Conservation (phyloP, 2,113 vertebrate species). For the Cottus gobio region DNA sequence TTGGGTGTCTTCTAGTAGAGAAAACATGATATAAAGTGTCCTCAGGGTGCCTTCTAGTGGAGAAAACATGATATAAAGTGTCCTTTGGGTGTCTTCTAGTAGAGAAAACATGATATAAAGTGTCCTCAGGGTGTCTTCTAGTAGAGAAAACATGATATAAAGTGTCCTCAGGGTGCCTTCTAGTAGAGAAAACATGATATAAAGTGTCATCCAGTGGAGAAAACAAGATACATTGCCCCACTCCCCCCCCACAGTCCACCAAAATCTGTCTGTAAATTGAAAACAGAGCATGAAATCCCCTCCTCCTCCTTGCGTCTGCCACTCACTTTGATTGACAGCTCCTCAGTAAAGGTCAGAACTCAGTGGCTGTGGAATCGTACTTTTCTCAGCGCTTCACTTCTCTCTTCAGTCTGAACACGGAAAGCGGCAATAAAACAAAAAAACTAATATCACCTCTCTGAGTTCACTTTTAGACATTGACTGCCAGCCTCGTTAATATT, state of each 20-base stretch:
- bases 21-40: neutral
- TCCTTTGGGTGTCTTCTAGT: no score
- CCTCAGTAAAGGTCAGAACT: conserved; percentile 27
- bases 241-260: neutral
- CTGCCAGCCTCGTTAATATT: conserved; percentile 50
- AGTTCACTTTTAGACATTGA: conserved; percentile 22
- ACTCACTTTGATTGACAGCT: conserved; percentile 49
- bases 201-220: neutral
- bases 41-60: neutral
- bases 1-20: no score
- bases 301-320: neutral
- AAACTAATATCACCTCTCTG: neutral
- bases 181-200: neutral
- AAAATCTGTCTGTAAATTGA: neutral
- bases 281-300: neutral
- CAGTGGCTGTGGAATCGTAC: neutral
- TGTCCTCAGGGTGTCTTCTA: no score
- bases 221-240: no score
- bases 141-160: no score
- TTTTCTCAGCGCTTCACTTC: neutral
- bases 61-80: neutral
- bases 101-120: neutral
- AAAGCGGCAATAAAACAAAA: conserved; percentile 32
- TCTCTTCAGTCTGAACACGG: conserved; percentile 3
- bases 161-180: neutral